Base-by-base conservation (phyloP, 2,113 vertebrate genomes). In the Chrysochloris asiatica region DNA sequence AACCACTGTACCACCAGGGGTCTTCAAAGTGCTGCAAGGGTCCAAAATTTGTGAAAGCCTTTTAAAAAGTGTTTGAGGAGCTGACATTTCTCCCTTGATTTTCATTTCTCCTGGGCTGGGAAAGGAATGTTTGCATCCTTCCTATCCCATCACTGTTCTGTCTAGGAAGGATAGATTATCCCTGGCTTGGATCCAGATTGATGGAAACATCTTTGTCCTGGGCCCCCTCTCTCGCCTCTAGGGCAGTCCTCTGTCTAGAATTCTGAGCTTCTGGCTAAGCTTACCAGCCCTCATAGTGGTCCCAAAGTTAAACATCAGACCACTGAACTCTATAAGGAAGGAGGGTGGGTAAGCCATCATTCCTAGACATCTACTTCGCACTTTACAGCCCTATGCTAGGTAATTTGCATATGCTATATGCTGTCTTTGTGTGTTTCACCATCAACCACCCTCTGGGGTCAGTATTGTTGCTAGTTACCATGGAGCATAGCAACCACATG, bases 141-240 rank as follows among this genome's bases (percentile, higher is more conserved):
- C 65, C 43, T 48, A 47, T 24, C 30, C 48, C 16, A 16, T 50
- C 48, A 50, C 48, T 50, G 16, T 82, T 67, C 75, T 41, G 30
- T 91, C 69, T 12, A 1, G 81, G 78, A 94, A 91, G 78, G 79
- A 56, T 36, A 83, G 75, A 87, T 91, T 94, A 96, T 95, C 91
- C 92, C 75, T 85, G 94, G 92, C 78, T 33, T 48, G 69, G 28
- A 93, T 82, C 90, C 93, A 93, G 47, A 13, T 30, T 24, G 24
- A 22, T 94, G 91, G 77, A 93, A 93, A 92, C 95, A 77, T 85
- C 82, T 82, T 95, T 89, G 59, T 41, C 84, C 76, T 21, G 48
- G 24, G 33, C 33, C 65, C 61, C 36, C 8, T 72, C 52, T 92
- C 33, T 59, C 28, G 41, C 71, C 56, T 41, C 38, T 3, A 43